phyloP scores from a whole-genome alignment of 2,113 vertebrate species.

The Ailurus styani region DNA sequence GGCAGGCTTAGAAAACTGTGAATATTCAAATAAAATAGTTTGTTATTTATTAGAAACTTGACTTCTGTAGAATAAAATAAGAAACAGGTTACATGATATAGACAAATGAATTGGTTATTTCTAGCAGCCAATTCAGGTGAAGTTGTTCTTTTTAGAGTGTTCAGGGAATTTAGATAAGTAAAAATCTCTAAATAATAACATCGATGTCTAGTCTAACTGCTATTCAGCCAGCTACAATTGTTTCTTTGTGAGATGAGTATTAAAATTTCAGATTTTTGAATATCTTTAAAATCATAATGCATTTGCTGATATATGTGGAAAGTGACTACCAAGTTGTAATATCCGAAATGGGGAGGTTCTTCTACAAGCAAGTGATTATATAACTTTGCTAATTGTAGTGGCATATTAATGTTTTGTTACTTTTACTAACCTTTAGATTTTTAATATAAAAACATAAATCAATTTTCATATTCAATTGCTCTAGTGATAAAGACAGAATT shows the following conservation, averaged over 20 bases:
- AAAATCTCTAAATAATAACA: slow-evolving; percentile 42
- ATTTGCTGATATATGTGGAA: slow-evolving; percentile 68
- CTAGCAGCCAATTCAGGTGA: slow-evolving; percentile 46
- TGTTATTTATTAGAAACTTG: slow-evolving; percentile 48
- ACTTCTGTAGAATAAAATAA: slow-evolving; percentile 57
- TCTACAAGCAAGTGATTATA: slow-evolving; percentile 58
- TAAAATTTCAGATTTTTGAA: slow-evolving; percentile 73
- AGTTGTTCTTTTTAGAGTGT: slow-evolving; percentile 44
- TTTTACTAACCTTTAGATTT: slow-evolving; percentile 51
- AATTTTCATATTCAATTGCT: background rate
- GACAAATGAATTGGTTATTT: slow-evolving; percentile 59
- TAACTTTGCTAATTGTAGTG: slow-evolving; percentile 67
- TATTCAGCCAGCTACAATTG: slow-evolving; percentile 50
- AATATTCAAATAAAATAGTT: background rate
- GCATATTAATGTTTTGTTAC: background rate
- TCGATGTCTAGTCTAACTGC: background rate
- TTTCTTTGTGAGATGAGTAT: slow-evolving; percentile 67
- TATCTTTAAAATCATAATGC: slow-evolving; percentile 72
- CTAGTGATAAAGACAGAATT: background rate
- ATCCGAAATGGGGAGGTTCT: slow-evolving; percentile 65
- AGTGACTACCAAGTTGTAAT: slow-evolving; percentile 61
- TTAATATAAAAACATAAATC: background rate
- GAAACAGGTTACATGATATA: slow-evolving; percentile 29
- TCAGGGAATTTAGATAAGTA: slow-evolving; percentile 34
- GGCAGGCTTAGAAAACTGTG: background rate